Conservation (phyloP, 2,888 invertebrate species). For the Neocrepidodera transversa region DNA sequence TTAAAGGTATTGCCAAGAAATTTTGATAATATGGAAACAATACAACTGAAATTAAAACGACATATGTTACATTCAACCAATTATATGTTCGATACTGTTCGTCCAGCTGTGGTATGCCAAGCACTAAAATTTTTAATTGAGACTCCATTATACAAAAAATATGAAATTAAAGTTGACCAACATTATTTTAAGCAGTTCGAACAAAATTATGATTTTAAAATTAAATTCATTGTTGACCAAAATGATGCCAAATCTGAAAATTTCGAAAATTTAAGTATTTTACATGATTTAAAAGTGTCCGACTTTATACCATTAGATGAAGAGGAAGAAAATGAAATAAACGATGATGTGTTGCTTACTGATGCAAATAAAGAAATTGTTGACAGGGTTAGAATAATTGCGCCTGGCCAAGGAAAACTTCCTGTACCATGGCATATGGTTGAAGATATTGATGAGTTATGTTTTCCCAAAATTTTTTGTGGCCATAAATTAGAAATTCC, state of each 20-base stretch:
- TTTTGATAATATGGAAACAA: constrained; percentile 9
- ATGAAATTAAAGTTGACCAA: constrained; percentile 10
- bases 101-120: not conserved
- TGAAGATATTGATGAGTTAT: not conserved
- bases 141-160: constrained; percentile 13
- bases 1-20: constrained; percentile 26
- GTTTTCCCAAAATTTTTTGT: no score
- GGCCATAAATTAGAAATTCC: not conserved
- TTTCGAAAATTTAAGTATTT: not conserved
- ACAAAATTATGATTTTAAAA: not conserved
- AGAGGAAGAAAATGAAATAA: not conserved
- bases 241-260: not conserved
- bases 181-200: not conserved
- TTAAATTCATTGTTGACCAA: not conserved
- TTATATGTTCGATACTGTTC: not conserved
- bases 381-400: not conserved
- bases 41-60: not conserved
- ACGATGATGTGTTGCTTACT: not conserved
- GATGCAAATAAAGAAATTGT: not conserved
- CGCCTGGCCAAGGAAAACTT: not conserved
- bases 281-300: no score
- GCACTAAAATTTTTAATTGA: constrained; percentile 11
- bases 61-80: not conserved
- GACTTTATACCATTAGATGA: no score
- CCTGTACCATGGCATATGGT: not conserved